phyloP scores from a whole-genome alignment of 2,888 invertebrate genomes.

The Cheilosia urbana region DNA sequence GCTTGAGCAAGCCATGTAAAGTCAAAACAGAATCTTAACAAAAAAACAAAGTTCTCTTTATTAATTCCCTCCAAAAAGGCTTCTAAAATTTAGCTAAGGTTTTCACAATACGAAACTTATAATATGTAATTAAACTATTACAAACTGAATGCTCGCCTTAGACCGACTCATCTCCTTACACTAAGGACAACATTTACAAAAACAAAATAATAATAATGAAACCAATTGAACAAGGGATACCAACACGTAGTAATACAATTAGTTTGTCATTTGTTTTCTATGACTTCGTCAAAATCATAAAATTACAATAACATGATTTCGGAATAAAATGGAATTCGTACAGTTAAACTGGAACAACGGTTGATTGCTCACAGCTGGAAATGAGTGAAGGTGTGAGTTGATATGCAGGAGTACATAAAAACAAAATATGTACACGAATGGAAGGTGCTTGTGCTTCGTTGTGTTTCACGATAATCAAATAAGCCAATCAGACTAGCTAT shows the following conservation, averaged over 20 bases:
- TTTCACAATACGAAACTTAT: conserved; percentile 34
- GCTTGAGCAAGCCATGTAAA: not conserved
- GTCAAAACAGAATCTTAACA: conserved; percentile 18
- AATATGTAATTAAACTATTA: conserved; percentile 20
- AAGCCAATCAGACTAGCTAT: not conserved
- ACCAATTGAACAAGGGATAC: conserved; percentile 27
- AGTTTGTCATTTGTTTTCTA: conserved; percentile 37
- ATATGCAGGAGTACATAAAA: conserved; percentile 31
- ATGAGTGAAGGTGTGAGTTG: conserved; percentile 20
- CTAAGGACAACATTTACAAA: conserved; percentile 35
- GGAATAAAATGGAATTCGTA: conserved; percentile 61
- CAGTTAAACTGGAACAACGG: conserved; percentile 28
- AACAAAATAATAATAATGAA: conserved; percentile 8
- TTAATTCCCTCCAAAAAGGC: conserved; percentile 27
- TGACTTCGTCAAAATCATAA: not conserved
- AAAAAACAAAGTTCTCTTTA: conserved; percentile 35
- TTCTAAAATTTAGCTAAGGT: conserved; percentile 29
- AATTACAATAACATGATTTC: conserved; percentile 38
- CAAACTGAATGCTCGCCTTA: not conserved
- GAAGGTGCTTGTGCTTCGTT: conserved; percentile 65
- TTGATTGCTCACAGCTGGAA: conserved; percentile 29
- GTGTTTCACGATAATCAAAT: conserved; percentile 35
- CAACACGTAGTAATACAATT: conserved; percentile 37
- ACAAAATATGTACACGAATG: conserved; percentile 26
- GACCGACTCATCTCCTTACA: conserved; percentile 18